These are phyloP conservation scores for Cephus rjabovi DNA, from an alignment of 2,888 invertebrate genomes.

Conservation along the genomic window DNA sequence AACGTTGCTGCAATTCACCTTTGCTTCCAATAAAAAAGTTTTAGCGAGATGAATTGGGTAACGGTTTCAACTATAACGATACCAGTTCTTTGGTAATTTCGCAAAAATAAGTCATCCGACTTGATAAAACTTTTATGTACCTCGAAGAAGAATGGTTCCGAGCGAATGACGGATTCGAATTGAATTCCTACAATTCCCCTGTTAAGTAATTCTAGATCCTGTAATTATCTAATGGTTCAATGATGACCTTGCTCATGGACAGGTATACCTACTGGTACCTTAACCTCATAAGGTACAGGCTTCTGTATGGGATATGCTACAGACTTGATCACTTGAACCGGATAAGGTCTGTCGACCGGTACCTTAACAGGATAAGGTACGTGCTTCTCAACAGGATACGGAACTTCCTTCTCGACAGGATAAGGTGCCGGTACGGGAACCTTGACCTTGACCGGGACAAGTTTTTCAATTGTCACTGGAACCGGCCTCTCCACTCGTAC, in stretches of 20 bases:
- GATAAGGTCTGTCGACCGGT: constrained; percentile 76
- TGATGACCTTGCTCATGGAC: constrained; percentile 74
- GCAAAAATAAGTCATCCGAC: not conserved
- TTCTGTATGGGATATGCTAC: constrained; percentile 81
- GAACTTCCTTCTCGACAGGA: constrained; percentile 73
- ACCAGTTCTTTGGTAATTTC: not conserved
- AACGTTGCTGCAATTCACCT: not conserved
- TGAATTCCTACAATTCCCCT: not conserved
- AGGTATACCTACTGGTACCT: constrained; percentile 70
- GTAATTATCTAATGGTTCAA: constrained; percentile 66
- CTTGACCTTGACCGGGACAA: constrained; percentile 54
- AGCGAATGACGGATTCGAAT: not conserved
- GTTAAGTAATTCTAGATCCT: not conserved
- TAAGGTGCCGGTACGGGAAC: constrained; percentile 61
- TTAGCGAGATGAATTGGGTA: not conserved
- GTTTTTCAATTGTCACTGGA: constrained; percentile 73
- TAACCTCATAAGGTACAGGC: constrained; percentile 62
- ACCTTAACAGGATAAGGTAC: constrained; percentile 80
- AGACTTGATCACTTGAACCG: constrained; percentile 79
- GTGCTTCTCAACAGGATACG: constrained; percentile 79
- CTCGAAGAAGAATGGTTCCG: too few relatives aligned
- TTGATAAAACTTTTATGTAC: not conserved
- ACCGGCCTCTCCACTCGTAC: constrained; percentile 73
- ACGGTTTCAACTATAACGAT: not conserved
- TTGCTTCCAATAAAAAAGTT: not conserved